Conservation (phyloP, 1,140 invertebrate species). For the Euura saliciscinereae region DNA sequence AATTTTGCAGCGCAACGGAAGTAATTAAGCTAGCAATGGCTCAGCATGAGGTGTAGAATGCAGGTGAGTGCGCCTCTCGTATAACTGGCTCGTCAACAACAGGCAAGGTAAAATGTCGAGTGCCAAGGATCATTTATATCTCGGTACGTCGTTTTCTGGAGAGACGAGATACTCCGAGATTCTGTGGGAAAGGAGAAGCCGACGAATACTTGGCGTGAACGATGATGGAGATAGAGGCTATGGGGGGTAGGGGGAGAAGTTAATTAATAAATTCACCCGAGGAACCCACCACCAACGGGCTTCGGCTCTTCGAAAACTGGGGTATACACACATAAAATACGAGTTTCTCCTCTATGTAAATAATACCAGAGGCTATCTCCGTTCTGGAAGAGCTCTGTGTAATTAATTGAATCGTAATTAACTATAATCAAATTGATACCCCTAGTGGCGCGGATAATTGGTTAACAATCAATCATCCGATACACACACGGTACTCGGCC, state of each 20-base stretch:
- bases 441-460: not conserved
- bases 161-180: not conserved
- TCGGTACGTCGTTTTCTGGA: not conserved
- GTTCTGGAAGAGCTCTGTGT: not conserved
- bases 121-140: slow-evolving; percentile 1
- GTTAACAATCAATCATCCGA: slow-evolving; percentile 8
- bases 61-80: not conserved
- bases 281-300: not conserved
- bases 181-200: slow-evolving; percentile 16
- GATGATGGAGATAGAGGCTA: not conserved
- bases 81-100: not conserved
- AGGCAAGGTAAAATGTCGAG: not conserved
- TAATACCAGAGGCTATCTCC: not conserved
- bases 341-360: not conserved
- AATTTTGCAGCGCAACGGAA: no score
- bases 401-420: slow-evolving; percentile 7
- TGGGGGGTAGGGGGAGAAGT: not conserved
- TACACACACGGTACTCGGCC: not conserved
- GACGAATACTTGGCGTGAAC: slow-evolving; percentile 6
- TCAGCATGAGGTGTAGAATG: no score
- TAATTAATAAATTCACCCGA: slow-evolving; percentile 10
- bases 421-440: slow-evolving; percentile 2
- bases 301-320: not conserved
- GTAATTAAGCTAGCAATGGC: no score
- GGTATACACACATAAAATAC: not conserved